Evolutionary conservation across 1,140 invertebrate genomes (phyloP).

Genomic region (Glossosoma conforme): DNA sequence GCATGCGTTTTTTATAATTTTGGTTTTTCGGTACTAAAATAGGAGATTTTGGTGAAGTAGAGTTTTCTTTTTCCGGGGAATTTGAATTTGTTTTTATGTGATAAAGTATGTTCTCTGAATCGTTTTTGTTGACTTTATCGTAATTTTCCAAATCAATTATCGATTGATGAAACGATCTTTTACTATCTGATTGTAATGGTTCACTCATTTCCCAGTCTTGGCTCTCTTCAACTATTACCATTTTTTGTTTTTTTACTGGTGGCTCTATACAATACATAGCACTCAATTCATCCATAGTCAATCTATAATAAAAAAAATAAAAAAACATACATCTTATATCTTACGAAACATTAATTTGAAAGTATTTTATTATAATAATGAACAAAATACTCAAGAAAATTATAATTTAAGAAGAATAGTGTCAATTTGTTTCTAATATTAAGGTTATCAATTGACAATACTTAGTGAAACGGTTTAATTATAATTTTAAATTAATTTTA

Average conservation of each 20-base stretch:
- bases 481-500: too few relatives aligned
- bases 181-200: background rate
- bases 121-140: constrained; percentile 1
- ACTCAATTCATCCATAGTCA: constrained; percentile 42
- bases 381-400: too few relatives aligned
- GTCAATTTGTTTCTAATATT: too few relatives aligned
- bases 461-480: too few relatives aligned
- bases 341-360: too few relatives aligned
- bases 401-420: too few relatives aligned
- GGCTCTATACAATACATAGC: constrained; percentile 45
- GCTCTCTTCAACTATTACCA: constrained; percentile 28
- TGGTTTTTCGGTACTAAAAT: constrained; percentile 43
- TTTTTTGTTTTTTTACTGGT: constrained; percentile 37
- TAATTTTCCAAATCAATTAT: too few relatives aligned
- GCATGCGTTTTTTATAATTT: constrained; percentile 38
- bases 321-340: background rate
- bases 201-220: constrained; percentile 18
- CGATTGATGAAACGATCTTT: too few relatives aligned
- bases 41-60: constrained; percentile 36
- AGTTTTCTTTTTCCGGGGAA: constrained; percentile 6
- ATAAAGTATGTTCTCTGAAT: constrained; percentile 8
- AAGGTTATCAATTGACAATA: too few relatives aligned
- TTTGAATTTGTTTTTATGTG: too few relatives aligned
- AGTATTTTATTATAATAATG: too few relatives aligned
- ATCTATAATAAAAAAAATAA: constrained; percentile 21